Conservation (phyloP, 2,113 vertebrate genomes). For the Entelurus aequoreus region DNA sequence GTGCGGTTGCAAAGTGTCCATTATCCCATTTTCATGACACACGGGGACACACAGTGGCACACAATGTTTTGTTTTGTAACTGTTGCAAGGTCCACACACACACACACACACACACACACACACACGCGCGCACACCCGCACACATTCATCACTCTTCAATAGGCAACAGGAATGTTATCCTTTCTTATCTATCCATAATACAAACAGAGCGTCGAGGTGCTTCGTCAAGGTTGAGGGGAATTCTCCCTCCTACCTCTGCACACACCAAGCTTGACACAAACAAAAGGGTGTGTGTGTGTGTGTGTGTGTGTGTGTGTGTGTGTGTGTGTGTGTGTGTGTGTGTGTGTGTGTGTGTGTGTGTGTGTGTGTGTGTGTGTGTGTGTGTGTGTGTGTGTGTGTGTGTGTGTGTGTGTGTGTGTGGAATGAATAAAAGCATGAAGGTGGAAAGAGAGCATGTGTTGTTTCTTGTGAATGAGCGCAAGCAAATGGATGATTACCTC, state of each 20-base stretch:
- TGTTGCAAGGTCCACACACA: background rate
- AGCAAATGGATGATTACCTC: conserved; percentile 12
- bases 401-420: conserved; percentile 31
- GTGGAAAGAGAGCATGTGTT: conserved; percentile 33
- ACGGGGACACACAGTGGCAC: background rate
- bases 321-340: conserved; percentile 33
- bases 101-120: background rate
- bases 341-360: conserved; percentile 29
- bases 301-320: conserved; percentile 27
- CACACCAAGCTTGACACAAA: conserved; percentile 34
- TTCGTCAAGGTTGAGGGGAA: conserved; percentile 55
- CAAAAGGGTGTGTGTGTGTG: conserved; percentile 41
- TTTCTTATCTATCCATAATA: conserved; percentile 54
- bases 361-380: conserved; percentile 19
- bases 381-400: conserved; percentile 17
- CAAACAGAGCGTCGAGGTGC: conserved; percentile 29
- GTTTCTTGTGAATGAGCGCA: conserved; percentile 22
- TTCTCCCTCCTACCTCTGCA: background rate
- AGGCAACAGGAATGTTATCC: conserved; percentile 47
- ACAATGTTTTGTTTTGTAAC: too few relatives aligned
- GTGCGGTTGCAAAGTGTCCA: background rate
- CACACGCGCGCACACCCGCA: background rate
- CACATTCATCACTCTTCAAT: conserved; percentile 34
- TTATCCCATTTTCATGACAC: background rate
- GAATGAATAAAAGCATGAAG: conserved; percentile 32